Conservation (phyloP, 2,888 invertebrate species). For the Phasia obesa region DNA sequence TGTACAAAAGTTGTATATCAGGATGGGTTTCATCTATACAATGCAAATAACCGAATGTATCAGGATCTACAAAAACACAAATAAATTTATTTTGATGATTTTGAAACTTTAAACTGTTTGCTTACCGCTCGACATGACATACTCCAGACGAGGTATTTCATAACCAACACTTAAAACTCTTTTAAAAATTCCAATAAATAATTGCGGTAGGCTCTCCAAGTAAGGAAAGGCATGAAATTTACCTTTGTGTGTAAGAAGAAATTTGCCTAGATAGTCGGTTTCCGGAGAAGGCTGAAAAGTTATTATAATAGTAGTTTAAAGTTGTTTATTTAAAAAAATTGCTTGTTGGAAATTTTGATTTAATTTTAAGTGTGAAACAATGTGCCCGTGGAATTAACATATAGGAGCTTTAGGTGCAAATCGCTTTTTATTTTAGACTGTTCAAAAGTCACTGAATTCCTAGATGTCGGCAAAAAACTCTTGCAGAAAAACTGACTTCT, state of each 20-base stretch:
- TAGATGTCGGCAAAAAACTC: no score
- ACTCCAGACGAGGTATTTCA: slow-evolving; percentile 81
- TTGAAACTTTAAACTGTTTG: neutral
- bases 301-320: no score
- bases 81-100: neutral
- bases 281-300: slow-evolving; percentile 73
- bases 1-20: slow-evolving; percentile 79
- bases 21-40: slow-evolving; percentile 79
- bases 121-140: slow-evolving; percentile 80
- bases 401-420: no score
- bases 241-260: slow-evolving; percentile 78
- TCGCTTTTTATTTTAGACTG: no score
- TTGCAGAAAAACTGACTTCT: no score
- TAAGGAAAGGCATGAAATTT: slow-evolving; percentile 81
- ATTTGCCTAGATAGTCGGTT: slow-evolving; percentile 75
- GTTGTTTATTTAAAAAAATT: no score
- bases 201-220: slow-evolving; percentile 78
- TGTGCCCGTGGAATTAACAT: no score
- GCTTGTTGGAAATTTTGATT: no score
- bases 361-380: no score
- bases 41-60: slow-evolving; percentile 77
- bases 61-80: slow-evolving; percentile 72
- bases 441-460: no score
- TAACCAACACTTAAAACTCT: slow-evolving; percentile 81
- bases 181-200: slow-evolving; percentile 80